Conservation (phyloP, 30 jellyfish, hydroid and myxozoan genomes). For the Nemopilema nomurai region DNA sequence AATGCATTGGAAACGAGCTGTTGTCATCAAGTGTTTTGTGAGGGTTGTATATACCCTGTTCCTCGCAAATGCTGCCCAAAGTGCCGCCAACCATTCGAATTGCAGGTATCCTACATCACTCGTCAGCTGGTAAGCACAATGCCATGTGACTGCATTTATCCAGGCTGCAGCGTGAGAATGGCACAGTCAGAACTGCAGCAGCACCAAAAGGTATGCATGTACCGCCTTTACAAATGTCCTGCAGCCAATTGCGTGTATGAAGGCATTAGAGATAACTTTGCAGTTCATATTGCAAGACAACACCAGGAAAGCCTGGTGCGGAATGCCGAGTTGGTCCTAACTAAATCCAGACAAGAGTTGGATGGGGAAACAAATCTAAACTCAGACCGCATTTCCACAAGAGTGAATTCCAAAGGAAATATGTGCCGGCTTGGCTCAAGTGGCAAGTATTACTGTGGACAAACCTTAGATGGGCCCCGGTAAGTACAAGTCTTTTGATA, state of each 20-base stretch:
- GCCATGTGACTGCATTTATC: conserved; percentile 38
- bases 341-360: background rate
- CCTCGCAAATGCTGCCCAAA: conserved; percentile 55
- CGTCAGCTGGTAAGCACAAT: conserved; percentile 70
- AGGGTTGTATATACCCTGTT: conserved; percentile 45
- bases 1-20: conserved; percentile 86
- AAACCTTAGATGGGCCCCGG: conserved; percentile 30
- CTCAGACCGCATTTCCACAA: background rate
- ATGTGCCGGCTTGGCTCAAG: conserved; percentile 79
- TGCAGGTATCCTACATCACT: conserved; percentile 30
- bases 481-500: too few relatives aligned
- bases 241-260: conserved; percentile 41
- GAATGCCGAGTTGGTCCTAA: conserved; percentile 24
- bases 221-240: conserved; percentile 57
- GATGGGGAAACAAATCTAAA: conserved; percentile 11
- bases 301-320: conserved; percentile 39
- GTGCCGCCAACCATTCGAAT: conserved; percentile 55
- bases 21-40: conserved; percentile 82
- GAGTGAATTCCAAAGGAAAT: conserved; percentile 38
- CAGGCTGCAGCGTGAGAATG: conserved; percentile 62
- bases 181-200: conserved; percentile 63
- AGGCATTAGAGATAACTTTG: conserved; percentile 46
- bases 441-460: conserved; percentile 80
- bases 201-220: conserved; percentile 52
- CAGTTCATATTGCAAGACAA: conserved; percentile 39